phyloP scores from a whole-genome alignment of 2,888 invertebrate species.

The Eupithecia tripunctaria region DNA sequence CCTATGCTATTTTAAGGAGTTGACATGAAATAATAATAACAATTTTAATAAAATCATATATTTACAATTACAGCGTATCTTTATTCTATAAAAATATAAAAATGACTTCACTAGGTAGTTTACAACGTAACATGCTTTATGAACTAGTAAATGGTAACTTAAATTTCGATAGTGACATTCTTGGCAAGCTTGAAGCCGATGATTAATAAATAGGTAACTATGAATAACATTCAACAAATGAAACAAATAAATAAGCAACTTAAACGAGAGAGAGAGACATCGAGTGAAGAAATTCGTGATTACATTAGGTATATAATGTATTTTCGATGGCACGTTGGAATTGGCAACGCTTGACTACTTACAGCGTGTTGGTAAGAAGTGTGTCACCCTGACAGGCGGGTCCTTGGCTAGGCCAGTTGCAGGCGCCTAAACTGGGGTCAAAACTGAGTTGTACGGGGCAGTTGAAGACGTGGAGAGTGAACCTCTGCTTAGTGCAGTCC shows the following conservation, averaged over 20 bases:
- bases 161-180: slow-evolving; percentile 62
- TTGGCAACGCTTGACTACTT: slow-evolving; percentile 45
- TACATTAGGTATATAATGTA: slow-evolving; percentile 73
- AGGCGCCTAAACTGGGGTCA: slow-evolving; percentile 89
- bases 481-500: slow-evolving; percentile 90
- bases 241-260: slow-evolving; percentile 78
- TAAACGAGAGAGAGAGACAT: slow-evolving; percentile 68
- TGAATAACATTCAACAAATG: slow-evolving; percentile 78
- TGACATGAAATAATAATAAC: slow-evolving; percentile 49
- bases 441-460: slow-evolving; percentile 92
- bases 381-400: slow-evolving; percentile 90
- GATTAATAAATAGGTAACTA: slow-evolving; percentile 80
- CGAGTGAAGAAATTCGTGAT: slow-evolving; percentile 63
- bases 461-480: slow-evolving; percentile 90
- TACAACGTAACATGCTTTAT: slow-evolving; percentile 65
- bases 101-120: slow-evolving; percentile 69
- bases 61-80: slow-evolving; percentile 76
- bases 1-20: slow-evolving; percentile 38
- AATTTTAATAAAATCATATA: slow-evolving; percentile 78
- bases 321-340: slow-evolving; percentile 79
- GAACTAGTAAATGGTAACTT: slow-evolving; percentile 79
- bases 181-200: slow-evolving; percentile 69
- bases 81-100: slow-evolving; percentile 75
- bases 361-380: slow-evolving; percentile 82
- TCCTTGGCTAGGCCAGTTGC: slow-evolving; percentile 92